Evolutionary conservation across 2,888 invertebrate genomes (phyloP).

Genomic region (Euzetes globulus): DNA sequence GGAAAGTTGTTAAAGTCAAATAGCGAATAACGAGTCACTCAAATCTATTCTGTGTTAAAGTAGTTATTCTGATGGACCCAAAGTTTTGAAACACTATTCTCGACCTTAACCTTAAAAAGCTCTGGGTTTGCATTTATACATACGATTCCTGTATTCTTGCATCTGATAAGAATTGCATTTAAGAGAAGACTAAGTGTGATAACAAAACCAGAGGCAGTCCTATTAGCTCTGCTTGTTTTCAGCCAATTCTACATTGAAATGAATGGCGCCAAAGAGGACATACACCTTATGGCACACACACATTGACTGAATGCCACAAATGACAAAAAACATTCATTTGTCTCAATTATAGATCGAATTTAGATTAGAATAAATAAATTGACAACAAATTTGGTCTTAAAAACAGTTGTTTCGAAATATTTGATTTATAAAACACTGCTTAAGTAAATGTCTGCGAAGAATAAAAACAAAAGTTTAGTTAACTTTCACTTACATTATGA

Average conservation of each 20-base stretch:
- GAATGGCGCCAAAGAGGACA: constrained; percentile 20
- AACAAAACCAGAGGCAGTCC: not conserved
- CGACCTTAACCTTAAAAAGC: constrained; percentile 20
- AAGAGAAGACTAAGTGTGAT: not conserved
- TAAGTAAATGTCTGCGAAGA: not conserved
- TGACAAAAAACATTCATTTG: constrained; percentile 11
- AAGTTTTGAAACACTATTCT: not conserved
- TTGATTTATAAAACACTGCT: not conserved
- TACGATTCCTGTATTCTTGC: not conserved
- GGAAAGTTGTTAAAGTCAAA: not conserved
- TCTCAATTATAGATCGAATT: not conserved
- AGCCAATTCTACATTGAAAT: not conserved
- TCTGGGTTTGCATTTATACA: not conserved
- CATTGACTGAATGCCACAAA: not conserved
- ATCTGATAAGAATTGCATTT: too few species aligned
- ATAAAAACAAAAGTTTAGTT: not conserved
- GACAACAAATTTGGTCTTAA: not conserved
- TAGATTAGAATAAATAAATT: not conserved
- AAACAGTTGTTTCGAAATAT: not conserved
- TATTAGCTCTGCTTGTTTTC: not conserved
- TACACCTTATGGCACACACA: constrained; percentile 12
- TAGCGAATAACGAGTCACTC: not conserved
- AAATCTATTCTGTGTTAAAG: not conserved
- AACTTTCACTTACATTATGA: not conserved
- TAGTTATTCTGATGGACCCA: not conserved